Conservation (phyloP, 2,888 invertebrate genomes). For the Rhingia rostrata region DNA sequence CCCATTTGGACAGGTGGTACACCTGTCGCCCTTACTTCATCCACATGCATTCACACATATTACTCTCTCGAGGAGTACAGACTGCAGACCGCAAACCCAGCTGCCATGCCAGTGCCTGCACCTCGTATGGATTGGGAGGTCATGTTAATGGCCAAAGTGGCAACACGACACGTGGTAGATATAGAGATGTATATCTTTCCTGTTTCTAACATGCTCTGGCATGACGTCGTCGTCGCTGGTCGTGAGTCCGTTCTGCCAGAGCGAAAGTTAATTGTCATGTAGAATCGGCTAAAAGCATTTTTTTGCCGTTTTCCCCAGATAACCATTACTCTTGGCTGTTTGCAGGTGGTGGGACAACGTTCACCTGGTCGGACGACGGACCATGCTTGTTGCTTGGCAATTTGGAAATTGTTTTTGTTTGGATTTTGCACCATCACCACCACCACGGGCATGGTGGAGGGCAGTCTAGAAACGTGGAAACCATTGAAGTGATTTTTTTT, state of each 20-base stretch:
- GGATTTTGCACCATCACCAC: background rate
- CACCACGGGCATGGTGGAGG: background rate
- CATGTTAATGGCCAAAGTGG: conserved; percentile 71
- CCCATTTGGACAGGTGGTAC: conserved; percentile 10
- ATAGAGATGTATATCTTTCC: conserved; percentile 57
- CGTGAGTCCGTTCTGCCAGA: conserved; percentile 53
- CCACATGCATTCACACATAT: background rate
- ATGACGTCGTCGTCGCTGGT: conserved; percentile 38
- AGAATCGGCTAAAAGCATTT: conserved; percentile 54
- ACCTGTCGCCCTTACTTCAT: conserved; percentile 50
- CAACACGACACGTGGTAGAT: conserved; percentile 68
- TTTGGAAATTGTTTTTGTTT: conserved; percentile 22
- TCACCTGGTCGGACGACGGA: conserved; percentile 36
- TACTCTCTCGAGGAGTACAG: conserved; percentile 1
- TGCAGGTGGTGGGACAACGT: conserved; percentile 42
- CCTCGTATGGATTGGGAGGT: conserved; percentile 41
- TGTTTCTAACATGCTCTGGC: conserved; percentile 53
- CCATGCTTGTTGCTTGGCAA: conserved; percentile 52
- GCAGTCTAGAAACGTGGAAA: conserved; percentile 5
- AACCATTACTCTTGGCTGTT: conserved; percentile 7
- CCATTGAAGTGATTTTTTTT: conserved; percentile 40
- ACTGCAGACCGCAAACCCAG: conserved; percentile 38
- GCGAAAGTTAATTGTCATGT: conserved; percentile 72
- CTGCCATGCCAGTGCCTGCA: conserved; percentile 31
- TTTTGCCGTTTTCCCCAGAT: conserved; percentile 20